Evolutionary conservation across 2,113 vertebrate genomes (phyloP).

Genomic region (Pygoscelis adeliae): DNA sequence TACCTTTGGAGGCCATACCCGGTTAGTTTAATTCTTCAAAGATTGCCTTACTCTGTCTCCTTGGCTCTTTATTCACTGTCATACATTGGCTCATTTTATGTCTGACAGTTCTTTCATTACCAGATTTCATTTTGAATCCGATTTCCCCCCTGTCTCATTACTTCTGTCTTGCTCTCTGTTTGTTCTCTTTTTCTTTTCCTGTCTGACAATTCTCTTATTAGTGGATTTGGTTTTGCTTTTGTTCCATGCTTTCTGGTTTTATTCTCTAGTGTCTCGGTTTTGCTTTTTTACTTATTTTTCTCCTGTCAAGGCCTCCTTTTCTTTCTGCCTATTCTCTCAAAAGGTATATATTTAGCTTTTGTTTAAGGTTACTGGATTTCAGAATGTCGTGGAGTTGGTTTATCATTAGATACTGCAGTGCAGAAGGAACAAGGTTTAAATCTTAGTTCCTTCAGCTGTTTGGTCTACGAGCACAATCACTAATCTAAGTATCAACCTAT

Average conservation of each 20-base stretch:
- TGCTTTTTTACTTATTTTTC: constrained; percentile 10
- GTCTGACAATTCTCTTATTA: constrained; percentile 52
- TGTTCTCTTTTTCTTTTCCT: constrained; percentile 56
- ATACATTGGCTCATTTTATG: constrained; percentile 41
- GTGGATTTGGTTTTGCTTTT: constrained; percentile 49
- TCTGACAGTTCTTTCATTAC: constrained; percentile 59
- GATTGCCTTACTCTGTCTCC: constrained; percentile 12
- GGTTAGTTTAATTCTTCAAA: constrained; percentile 55
- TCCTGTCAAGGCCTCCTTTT: constrained; percentile 17
- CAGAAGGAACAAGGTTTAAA: neutral
- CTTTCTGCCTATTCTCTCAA: neutral
- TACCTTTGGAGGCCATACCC: constrained; percentile 29
- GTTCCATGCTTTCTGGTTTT: constrained; percentile 52
- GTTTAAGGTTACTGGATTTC: neutral
- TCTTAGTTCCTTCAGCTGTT: neutral
- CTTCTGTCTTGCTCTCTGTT: constrained; percentile 50
- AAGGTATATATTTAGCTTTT: neutral
- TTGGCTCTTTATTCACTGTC: constrained; percentile 36
- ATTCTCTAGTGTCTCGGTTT: constrained; percentile 42
- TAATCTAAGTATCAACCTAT: neutral
- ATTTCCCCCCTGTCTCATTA: constrained; percentile 51
- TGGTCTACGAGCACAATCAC: neutral
- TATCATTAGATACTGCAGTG: neutral
- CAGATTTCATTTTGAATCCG: constrained; percentile 62
- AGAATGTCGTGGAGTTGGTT: neutral